phyloP scores from a whole-genome alignment of 1,140 invertebrate genomes.

The Gryllus bimaculatus region DNA sequence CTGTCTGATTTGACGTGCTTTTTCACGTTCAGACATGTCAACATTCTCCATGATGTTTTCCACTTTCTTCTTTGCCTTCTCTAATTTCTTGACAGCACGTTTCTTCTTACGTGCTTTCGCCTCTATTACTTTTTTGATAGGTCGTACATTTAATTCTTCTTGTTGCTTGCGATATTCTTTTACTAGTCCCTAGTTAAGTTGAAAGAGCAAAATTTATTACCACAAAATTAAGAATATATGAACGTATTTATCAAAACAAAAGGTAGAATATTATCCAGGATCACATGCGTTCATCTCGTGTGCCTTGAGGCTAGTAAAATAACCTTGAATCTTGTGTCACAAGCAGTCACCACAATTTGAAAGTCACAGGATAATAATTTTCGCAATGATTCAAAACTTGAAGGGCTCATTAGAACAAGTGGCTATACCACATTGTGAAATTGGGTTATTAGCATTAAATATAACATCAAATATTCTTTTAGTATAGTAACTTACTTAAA shows the following conservation, averaged over 20 bases:
- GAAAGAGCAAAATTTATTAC: conserved; percentile 2
- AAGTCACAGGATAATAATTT: too few species aligned
- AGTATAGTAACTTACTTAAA: too few species aligned
- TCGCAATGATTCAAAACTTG: too few species aligned
- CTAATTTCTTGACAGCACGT: conserved; percentile 71
- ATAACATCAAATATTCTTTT: too few species aligned
- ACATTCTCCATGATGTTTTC: conserved; percentile 82
- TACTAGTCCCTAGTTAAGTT: conserved; percentile 44
- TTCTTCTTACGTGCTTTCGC: conserved; percentile 96
- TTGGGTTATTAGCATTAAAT: too few species aligned
- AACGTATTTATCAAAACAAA: background rate
- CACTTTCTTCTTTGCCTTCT: conserved; percentile 92
- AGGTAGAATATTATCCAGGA: background rate
- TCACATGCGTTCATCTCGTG: too few species aligned
- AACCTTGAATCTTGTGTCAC: too few species aligned
- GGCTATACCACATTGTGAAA: too few species aligned
- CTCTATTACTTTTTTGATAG: conserved; percentile 97
- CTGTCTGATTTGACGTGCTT: conserved; percentile 82
- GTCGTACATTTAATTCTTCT: conserved; percentile 83
- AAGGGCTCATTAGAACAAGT: too few species aligned
- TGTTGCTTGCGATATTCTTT: conserved; percentile 64
- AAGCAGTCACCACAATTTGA: too few species aligned
- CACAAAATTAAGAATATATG: background rate
- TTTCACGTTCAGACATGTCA: conserved; percentile 85
- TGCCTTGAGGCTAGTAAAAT: too few species aligned